Percentiles rank a stretch among this genome's conserved stretches.
Evolutionary conservation across 2,888 invertebrate genomes (phyloP).

Genomic region (Pristionchus arcanus): DNA sequence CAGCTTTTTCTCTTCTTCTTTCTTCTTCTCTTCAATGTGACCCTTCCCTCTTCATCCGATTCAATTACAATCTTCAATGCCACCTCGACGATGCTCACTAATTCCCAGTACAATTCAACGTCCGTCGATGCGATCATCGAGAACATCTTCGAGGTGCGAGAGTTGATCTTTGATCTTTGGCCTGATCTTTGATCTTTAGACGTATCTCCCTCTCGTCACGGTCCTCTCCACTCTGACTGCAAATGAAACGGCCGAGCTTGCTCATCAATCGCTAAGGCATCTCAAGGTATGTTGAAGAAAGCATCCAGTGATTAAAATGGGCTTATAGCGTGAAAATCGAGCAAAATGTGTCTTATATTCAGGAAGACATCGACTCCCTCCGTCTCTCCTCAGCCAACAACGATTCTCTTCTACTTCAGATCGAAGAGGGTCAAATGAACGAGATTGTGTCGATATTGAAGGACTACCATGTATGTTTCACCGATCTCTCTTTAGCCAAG

Average conservation of each 20-base stretch:
- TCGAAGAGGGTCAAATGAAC: slow-evolving; percentile 19
- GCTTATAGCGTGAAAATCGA: neutral
- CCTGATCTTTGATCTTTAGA: slow-evolving; percentile 59
- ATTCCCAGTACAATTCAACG: neutral
- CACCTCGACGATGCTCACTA: neutral
- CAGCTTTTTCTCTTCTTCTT: slow-evolving; percentile 28
- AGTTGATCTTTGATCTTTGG: slow-evolving; percentile 14
- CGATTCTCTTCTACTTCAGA: slow-evolving; percentile 28
- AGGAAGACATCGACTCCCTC: slow-evolving; percentile 36
- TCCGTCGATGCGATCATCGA: slow-evolving; percentile 17
- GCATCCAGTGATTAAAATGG: neutral
- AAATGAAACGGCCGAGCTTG: slow-evolving; percentile 57
- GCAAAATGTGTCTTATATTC: neutral
- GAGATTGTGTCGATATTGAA: slow-evolving; percentile 5
- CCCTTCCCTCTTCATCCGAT: neutral
- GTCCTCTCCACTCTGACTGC: slow-evolving; percentile 60
- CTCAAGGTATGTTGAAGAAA: slow-evolving; percentile 22
- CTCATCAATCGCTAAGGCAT: neutral
- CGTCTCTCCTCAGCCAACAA: neutral
- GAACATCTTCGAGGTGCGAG: slow-evolving; percentile 44
- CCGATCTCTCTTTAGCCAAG: neutral
- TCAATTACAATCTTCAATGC: neutral
- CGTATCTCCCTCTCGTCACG: slow-evolving; percentile 64
- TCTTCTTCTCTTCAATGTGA: slow-evolving; percentile 26
- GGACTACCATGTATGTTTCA: slow-evolving; percentile 38